These are phyloP conservation scores for Hyles vespertilio DNA, from an alignment of 1,140 invertebrate genomes.

Conservation along the genomic window DNA sequence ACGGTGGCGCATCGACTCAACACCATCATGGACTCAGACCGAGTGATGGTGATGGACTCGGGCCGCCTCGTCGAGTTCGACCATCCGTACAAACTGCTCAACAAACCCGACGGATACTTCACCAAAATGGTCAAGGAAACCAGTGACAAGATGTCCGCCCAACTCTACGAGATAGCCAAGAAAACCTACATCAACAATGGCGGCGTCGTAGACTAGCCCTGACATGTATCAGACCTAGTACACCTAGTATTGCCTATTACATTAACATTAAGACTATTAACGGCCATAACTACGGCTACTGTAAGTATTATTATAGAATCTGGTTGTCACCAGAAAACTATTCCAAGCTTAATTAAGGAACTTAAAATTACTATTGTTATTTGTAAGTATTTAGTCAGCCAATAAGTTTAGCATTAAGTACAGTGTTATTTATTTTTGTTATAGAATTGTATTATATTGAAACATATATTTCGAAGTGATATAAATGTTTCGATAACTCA, in stretches of 20 bases:
- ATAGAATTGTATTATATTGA: too few relatives aligned
- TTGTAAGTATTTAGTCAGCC: too few relatives aligned
- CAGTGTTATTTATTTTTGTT: too few relatives aligned
- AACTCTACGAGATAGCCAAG: slow-evolving; percentile 63
- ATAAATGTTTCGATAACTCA: too few relatives aligned
- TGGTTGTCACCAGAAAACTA: neutral
- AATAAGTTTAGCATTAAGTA: too few relatives aligned
- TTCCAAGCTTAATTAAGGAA: neutral
- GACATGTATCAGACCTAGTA: slow-evolving; percentile 1
- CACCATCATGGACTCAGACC: slow-evolving; percentile 88
- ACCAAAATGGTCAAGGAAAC: slow-evolving; percentile 82
- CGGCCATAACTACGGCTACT: neutral
- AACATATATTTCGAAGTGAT: too few relatives aligned
- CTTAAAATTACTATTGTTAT: too few relatives aligned
- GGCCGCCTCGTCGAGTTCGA: slow-evolving; percentile 78
- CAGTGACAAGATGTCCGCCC: slow-evolving; percentile 74
- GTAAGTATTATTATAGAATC: neutral
- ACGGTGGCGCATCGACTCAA: slow-evolving; percentile 90
- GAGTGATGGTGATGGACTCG: slow-evolving; percentile 85
- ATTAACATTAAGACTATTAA: slow-evolving; percentile 4
- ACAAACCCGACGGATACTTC: slow-evolving; percentile 79
- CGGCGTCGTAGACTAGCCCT: slow-evolving; percentile 48
- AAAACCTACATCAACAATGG: slow-evolving; percentile 59
- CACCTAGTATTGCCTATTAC: neutral
- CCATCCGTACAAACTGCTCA: slow-evolving; percentile 78